Percentiles rank a stretch among this genome's conserved stretches.
Evolutionary conservation across 2,113 vertebrate species (phyloP).

Genomic region (Scortum barcoo): DNA sequence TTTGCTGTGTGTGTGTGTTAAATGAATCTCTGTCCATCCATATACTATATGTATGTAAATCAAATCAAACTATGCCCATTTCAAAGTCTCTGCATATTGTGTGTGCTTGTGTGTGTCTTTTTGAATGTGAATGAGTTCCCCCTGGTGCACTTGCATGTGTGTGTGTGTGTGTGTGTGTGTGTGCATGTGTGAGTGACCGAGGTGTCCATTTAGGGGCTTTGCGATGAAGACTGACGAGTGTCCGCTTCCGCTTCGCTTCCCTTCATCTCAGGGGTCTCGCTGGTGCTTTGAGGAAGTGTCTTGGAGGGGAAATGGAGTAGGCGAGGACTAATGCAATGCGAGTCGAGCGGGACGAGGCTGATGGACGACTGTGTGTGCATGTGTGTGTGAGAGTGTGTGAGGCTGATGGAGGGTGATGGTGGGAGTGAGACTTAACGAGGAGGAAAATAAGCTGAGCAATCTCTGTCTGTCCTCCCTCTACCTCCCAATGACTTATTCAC

Average conservation of each 20-base stretch:
- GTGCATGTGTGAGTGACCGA: constrained; percentile 3
- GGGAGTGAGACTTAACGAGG: constrained; percentile 64
- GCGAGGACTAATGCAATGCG: constrained; percentile 24
- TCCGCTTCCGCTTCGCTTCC: constrained; percentile 17
- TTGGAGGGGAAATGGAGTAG: constrained; percentile 56
- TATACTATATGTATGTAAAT: neutral
- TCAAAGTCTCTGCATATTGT: neutral
- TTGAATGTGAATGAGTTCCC: constrained; percentile 11
- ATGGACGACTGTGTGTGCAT: constrained; percentile 29
- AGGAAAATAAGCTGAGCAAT: constrained; percentile 77
- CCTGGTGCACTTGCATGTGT: neutral
- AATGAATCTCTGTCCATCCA: neutral
- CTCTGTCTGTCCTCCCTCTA: constrained; percentile 65
- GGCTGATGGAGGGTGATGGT: constrained; percentile 60
- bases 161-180: neutral
- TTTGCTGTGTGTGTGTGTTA: neutral
- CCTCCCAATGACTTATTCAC: constrained; percentile 46
- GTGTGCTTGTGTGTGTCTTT: constrained; percentile 10
- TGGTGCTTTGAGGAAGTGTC: constrained; percentile 52
- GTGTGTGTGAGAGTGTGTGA: neutral
- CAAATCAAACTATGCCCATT: neutral
- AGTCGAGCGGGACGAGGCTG: constrained; percentile 32
- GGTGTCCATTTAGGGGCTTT: constrained; percentile 50
- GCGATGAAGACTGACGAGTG: constrained; percentile 63
- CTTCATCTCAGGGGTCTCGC: constrained; percentile 45